phyloP scores from a whole-genome alignment of 2,113 vertebrate species.

The Gymnarchus niloticus region DNA sequence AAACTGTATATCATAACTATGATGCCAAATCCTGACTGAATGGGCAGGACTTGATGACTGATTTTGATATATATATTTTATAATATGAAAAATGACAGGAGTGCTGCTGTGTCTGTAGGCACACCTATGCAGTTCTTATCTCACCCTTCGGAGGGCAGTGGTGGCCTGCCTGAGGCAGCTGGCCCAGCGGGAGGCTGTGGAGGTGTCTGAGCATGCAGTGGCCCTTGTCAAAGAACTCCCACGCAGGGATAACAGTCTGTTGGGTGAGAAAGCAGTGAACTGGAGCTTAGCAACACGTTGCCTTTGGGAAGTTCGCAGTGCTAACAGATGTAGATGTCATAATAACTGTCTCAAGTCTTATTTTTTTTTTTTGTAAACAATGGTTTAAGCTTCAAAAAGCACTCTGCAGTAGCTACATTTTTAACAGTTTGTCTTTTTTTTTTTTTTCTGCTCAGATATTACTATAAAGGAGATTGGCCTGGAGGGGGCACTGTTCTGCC shows the following conservation, averaged over 20 bases:
- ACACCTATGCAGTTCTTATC: conserved; percentile 79
- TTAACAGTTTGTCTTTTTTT: neutral
- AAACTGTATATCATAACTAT: neutral
- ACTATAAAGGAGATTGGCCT: conserved; percentile 85
- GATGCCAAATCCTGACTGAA: too few relatives aligned
- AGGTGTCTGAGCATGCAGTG: conserved; percentile 79
- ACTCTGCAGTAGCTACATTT: neutral
- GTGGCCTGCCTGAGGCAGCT: conserved; percentile 83
- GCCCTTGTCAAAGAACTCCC: conserved; percentile 71
- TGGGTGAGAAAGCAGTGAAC: conserved; percentile 60
- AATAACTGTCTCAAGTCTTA: neutral
- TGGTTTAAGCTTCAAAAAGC: neutral
- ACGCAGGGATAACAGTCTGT: conserved; percentile 62
- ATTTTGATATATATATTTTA: neutral
- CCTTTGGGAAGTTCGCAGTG: too few relatives aligned
- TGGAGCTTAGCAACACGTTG: neutral
- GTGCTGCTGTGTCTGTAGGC: conserved; percentile 64
- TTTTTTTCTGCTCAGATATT: conserved; percentile 62
- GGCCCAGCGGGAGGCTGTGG: conserved; percentile 79
- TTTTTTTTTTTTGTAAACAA: neutral
- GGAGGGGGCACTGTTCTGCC: conserved; percentile 79
- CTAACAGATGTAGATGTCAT: too few relatives aligned
- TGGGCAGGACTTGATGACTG: neutral
- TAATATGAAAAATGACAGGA: neutral
- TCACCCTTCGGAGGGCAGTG: conserved; percentile 74